Percentiles rank a stretch among this genome's conserved stretches.
Evolutionary conservation across 2,888 invertebrate species (phyloP).

Genomic region (Polietes domitor): DNA sequence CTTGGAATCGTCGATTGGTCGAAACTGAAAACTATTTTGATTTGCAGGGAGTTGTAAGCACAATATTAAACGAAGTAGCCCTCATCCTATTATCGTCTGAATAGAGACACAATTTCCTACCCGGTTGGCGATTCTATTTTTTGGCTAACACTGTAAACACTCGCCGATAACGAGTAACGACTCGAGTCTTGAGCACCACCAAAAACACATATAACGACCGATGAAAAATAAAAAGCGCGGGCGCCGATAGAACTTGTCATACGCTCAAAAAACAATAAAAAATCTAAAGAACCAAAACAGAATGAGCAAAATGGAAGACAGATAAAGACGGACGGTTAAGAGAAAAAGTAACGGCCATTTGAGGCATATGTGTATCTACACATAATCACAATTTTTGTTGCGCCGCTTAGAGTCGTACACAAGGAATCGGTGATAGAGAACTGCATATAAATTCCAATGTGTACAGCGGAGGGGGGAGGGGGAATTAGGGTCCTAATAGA

Average conservation of each 20-base stretch:
- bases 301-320: neutral
- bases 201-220: conserved; percentile 7
- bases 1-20: too few relatives aligned
- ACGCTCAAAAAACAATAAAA: conserved; percentile 9
- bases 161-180: conserved; percentile 1
- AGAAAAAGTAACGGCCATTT: conserved; percentile 29
- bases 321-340: neutral
- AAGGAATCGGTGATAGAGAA: neutral
- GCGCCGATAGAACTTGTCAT: conserved; percentile 65
- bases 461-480: neutral
- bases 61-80: too few relatives aligned
- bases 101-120: too few relatives aligned
- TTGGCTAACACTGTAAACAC: neutral
- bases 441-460: neutral
- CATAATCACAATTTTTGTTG: neutral
- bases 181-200: neutral
- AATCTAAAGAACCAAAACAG: conserved; percentile 1
- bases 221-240: conserved; percentile 58
- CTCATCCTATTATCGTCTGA: too few relatives aligned
- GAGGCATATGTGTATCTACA: neutral
- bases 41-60: too few relatives aligned
- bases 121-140: neutral
- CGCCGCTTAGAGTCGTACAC: neutral
- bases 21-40: too few relatives aligned
- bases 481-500: neutral